Percentiles rank a stretch among this genome's conserved stretches.
Conservation (phyloP, 2,888 invertebrate genomes). For the Nezara viridula region DNA sequence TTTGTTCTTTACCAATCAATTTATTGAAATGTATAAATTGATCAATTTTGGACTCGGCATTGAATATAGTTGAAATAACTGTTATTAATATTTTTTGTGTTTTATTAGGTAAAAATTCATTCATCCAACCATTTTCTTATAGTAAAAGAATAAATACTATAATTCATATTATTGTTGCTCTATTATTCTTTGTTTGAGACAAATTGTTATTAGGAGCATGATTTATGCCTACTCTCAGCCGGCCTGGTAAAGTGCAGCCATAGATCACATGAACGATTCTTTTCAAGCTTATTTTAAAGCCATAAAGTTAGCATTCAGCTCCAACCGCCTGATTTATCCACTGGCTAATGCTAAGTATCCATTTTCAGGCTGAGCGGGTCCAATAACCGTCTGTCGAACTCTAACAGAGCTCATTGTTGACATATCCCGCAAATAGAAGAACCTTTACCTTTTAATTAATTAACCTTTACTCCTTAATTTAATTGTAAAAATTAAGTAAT, state of each 20-base stretch:
- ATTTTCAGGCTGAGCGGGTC: background rate
- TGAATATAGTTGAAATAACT: too few relatives aligned
- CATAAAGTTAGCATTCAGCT: background rate
- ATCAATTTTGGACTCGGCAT: too few relatives aligned
- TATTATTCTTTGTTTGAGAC: background rate
- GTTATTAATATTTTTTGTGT: too few relatives aligned
- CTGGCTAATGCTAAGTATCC: background rate
- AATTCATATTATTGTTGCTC: background rate
- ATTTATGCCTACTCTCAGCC: background rate
- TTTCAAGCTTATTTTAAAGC: slow-evolving; percentile 25
- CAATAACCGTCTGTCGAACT: background rate
- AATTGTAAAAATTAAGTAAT: background rate
- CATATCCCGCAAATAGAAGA: too few relatives aligned
- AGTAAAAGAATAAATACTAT: too few relatives aligned
- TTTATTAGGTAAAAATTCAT: too few relatives aligned
- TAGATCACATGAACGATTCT: background rate
- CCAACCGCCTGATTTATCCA: background rate
- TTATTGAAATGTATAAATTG: too few relatives aligned
- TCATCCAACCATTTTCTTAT: too few relatives aligned
- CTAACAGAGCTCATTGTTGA: background rate
- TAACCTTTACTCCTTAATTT: background rate
- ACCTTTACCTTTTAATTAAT: background rate
- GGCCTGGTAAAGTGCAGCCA: background rate
- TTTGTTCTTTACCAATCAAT: too few relatives aligned
- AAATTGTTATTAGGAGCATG: background rate